Percentiles rank a stretch among this genome's conserved stretches.
phyloP scores from a whole-genome alignment of 2,113 vertebrate species.

The Pitta sordida region DNA sequence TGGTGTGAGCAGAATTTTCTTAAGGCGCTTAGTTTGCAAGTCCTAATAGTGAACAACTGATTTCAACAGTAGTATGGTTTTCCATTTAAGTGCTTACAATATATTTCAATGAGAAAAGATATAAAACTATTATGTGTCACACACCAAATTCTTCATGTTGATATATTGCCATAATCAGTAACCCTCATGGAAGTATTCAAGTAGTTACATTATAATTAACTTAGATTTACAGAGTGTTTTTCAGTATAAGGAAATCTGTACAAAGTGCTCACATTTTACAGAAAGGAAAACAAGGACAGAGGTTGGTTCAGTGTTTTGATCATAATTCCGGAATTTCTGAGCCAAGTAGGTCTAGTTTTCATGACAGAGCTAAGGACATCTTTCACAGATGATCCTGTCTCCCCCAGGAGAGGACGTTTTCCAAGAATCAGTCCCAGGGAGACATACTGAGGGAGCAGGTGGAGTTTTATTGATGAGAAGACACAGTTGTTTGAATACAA shows the following conservation, averaged over 20 bases:
- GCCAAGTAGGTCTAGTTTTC: neutral
- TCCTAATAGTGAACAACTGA: neutral
- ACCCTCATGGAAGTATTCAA: neutral
- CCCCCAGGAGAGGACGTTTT: neutral
- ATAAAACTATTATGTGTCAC: neutral
- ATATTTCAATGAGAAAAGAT: neutral
- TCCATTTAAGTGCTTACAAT: neutral
- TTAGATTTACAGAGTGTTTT: neutral
- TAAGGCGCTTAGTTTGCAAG: neutral
- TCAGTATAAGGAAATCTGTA: neutral
- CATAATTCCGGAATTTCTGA: neutral
- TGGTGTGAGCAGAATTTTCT: constrained; percentile 13
- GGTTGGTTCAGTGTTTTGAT: neutral
- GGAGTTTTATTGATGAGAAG: neutral
- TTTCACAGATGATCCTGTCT: neutral
- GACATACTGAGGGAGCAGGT: neutral
- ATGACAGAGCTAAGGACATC: neutral
- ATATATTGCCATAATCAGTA: neutral
- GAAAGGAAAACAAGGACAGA: neutral
- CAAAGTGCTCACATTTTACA: neutral
- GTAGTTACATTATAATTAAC: neutral
- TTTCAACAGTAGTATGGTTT: neutral
- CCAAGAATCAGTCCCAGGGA: neutral
- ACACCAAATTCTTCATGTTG: neutral
- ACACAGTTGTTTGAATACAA: neutral